These are phyloP conservation scores for Nycticorax nycticorax DNA, from an alignment of 2,113 vertebrate species.

Conservation along the genomic window DNA sequence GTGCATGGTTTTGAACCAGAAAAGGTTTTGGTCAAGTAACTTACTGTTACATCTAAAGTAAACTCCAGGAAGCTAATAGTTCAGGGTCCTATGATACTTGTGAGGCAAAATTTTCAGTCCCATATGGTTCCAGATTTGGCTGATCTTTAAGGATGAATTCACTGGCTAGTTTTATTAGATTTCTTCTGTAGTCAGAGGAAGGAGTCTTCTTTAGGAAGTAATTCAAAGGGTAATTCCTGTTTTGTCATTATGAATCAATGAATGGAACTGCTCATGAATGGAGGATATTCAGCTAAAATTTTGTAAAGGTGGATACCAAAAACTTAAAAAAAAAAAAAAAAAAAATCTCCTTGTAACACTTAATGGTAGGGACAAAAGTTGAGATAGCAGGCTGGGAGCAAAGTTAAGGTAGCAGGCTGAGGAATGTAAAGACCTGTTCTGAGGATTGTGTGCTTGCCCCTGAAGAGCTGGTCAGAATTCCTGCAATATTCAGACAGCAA, in stretches of 20 bases:
- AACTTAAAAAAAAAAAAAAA: neutral
- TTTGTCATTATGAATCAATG: neutral
- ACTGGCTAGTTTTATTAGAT: neutral
- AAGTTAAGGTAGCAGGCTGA: neutral
- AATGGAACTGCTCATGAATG: neutral
- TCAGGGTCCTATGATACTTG: neutral
- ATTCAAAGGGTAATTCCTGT: neutral
- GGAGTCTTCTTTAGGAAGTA: neutral
- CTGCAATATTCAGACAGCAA: neutral
- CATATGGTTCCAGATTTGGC: accelerated
- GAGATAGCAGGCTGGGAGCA: neutral
- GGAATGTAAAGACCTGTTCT: neutral
- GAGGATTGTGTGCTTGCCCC: neutral
- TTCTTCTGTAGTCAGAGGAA: neutral
- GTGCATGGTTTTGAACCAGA: neutral
- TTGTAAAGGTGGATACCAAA: neutral
- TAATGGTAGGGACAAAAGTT: neutral
- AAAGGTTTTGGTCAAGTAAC: neutral
- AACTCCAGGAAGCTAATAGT: neutral
- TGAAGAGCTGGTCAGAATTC: neutral
- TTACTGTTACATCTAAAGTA: neutral
- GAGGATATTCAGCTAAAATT: neutral
- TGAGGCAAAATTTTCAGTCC: neutral
- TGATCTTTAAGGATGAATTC: neutral
- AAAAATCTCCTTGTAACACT: neutral